These are phyloP conservation scores for Labeo catla DNA, from an alignment of 2,113 vertebrate genomes.

Conservation along the genomic window DNA sequence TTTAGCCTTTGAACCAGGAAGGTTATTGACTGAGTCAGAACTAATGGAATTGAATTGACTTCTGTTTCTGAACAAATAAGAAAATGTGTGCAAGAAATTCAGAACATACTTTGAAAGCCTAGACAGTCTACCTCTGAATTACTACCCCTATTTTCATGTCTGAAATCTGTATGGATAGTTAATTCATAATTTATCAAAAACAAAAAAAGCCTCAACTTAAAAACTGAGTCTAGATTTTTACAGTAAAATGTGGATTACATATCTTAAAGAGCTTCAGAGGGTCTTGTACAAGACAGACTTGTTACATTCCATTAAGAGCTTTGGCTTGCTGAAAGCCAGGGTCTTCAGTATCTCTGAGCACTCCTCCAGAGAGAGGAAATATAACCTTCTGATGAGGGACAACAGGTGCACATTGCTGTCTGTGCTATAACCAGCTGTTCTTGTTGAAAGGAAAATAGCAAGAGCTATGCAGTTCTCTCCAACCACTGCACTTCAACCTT, in stretches of 20 bases:
- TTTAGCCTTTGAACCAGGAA: conserved; percentile 1
- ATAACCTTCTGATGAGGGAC: conserved; percentile 52
- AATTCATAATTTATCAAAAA: conserved; percentile 29
- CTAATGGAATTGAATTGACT: neutral
- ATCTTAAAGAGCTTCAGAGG: neutral
- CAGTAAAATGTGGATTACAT: too few species aligned
- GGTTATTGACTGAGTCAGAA: neutral
- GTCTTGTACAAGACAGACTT: conserved; percentile 4
- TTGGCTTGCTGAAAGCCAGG: conserved; percentile 6
- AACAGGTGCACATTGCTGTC: conserved; percentile 58
- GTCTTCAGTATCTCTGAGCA: conserved; percentile 25
- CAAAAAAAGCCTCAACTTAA: neutral
- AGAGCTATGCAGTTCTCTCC: conserved; percentile 22
- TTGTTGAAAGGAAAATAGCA: conserved; percentile 36
- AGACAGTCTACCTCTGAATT: conserved; percentile 27
- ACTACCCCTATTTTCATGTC: conserved; percentile 45
- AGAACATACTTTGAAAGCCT: neutral
- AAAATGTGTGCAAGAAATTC: neutral
- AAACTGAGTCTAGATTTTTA: neutral
- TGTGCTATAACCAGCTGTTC: conserved; percentile 59
- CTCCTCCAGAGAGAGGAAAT: conserved; percentile 50
- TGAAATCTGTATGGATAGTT: conserved; percentile 16
- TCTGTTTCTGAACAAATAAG: neutral
- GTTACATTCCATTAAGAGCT: conserved; percentile 50
- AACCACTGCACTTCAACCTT: conserved; percentile 24